Evolutionary conservation across 1,140 invertebrate genomes (phyloP).

Genomic region (Ruditapes philippinarum): DNA sequence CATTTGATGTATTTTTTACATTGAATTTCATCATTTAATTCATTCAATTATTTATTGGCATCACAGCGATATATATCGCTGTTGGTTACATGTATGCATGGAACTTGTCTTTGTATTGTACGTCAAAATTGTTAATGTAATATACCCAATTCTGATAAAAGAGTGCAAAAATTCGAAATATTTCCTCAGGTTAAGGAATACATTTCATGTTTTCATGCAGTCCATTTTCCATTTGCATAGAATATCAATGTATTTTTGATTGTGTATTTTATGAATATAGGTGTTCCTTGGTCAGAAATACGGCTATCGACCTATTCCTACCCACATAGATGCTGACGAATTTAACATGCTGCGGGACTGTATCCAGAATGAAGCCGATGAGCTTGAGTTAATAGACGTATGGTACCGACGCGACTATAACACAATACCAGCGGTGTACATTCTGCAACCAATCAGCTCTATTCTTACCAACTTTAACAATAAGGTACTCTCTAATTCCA

Average conservation of each 20-base stretch:
- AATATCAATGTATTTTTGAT: neutral
- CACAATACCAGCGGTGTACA: slow-evolving; percentile 95
- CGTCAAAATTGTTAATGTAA: too few species aligned
- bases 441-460: slow-evolving; percentile 98
- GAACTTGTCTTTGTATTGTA: too few species aligned
- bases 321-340: slow-evolving; percentile 96
- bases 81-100: too few species aligned
- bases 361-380: slow-evolving; percentile 90
- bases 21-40: too few species aligned
- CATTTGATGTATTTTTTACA: neutral
- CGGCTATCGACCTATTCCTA: slow-evolving; percentile 98
- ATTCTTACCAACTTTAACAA: slow-evolving; percentile 99
- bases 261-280: slow-evolving; percentile 86
- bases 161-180: too few species aligned
- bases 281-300: slow-evolving; percentile 99
- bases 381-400: slow-evolving; percentile 94
- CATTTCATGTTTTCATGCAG: too few species aligned
- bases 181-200: too few species aligned
- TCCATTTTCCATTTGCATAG: too few species aligned
- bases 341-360: slow-evolving; percentile 95
- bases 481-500: too few species aligned
- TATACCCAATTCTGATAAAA: too few species aligned
- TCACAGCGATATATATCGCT: too few species aligned
- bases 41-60: too few species aligned
- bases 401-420: slow-evolving; percentile 99